phyloP scores from a whole-genome alignment of 2,888 invertebrate genomes.

The Portevinia maculata region DNA sequence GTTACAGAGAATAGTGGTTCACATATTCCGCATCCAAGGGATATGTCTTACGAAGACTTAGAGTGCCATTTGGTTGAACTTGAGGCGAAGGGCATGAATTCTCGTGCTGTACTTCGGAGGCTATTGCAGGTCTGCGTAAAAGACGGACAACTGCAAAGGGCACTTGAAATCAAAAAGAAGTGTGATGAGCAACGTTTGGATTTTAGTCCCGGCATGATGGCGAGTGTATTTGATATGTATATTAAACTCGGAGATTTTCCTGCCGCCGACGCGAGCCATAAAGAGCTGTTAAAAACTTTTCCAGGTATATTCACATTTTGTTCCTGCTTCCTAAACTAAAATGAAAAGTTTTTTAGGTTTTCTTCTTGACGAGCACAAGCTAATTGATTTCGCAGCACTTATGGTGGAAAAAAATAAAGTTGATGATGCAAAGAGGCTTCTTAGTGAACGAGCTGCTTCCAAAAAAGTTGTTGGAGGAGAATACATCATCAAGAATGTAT shows the following conservation, averaged over 20 bases:
- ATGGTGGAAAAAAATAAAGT: constrained; percentile 83
- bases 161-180: constrained; percentile 84
- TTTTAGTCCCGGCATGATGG: constrained; percentile 87
- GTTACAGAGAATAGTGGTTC: constrained; percentile 73
- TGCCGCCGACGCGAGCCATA: constrained; percentile 84
- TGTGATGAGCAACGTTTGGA: constrained; percentile 84
- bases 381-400: constrained; percentile 86
- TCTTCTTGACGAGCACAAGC: constrained; percentile 86
- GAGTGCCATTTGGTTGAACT: constrained; percentile 87
- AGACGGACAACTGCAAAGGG: constrained; percentile 84
- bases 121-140: constrained; percentile 85
- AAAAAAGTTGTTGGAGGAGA: constrained; percentile 83
- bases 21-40: constrained; percentile 84
- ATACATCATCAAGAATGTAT: constrained; percentile 85
- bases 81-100: constrained; percentile 87
- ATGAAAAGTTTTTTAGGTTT: constrained; percentile 81
- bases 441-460: constrained; percentile 84
- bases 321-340: not conserved
- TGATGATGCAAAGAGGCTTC: constrained; percentile 80
- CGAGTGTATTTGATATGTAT: constrained; percentile 86
- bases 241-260: constrained; percentile 84
- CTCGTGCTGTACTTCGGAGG: constrained; percentile 86
- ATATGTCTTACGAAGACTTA: constrained; percentile 86
- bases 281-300: constrained; percentile 84
- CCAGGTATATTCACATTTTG: constrained; percentile 79